Evolutionary conservation across 2,797 vertebrate species (phyloP).

Genomic region (Sarcophilus harrisii): DNA sequence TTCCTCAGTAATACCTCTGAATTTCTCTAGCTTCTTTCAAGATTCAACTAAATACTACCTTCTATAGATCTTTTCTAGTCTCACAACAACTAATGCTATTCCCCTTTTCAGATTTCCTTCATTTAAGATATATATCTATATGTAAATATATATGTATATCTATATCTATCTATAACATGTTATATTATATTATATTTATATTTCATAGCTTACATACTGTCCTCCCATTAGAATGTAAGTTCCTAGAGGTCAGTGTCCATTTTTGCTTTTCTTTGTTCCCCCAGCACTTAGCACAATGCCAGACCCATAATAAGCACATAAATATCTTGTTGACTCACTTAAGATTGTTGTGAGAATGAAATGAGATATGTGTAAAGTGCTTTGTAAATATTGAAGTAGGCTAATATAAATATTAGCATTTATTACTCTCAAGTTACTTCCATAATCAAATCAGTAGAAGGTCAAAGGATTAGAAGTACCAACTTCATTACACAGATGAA

Average conservation of each 20-base stretch:
- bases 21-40: background rate
- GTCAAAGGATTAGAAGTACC: background rate
- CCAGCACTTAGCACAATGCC: no score
- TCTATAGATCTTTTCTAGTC: background rate
- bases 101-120: background rate
- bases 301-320: no score
- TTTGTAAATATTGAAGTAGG: background rate
- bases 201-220: background rate
- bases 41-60: background rate
- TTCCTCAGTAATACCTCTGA: background rate
- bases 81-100: background rate
- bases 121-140: background rate
- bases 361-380: background rate
- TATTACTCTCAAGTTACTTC: no score
- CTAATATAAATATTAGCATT: background rate
- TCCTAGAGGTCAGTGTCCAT: background rate
- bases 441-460: background rate
- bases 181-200: background rate
- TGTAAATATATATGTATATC: no score
- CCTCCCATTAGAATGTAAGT: background rate
- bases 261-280: background rate
- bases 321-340: background rate
- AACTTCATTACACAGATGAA: background rate
- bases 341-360: background rate
- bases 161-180: background rate